Conservation (phyloP, 2,888 invertebrate genomes). For the Drosophila nigricruria region DNA sequence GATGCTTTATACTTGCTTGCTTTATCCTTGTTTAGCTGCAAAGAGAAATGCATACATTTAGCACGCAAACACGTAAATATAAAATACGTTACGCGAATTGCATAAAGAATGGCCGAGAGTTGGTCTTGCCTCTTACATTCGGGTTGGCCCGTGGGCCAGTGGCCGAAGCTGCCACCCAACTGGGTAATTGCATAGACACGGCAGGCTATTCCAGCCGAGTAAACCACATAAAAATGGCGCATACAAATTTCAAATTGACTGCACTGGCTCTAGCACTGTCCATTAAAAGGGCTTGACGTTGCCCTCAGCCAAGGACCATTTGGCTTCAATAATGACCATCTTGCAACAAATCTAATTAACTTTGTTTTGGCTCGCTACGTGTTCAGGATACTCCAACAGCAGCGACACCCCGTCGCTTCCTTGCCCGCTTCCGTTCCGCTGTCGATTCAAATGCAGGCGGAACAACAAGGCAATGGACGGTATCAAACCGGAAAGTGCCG, state of each 20-base stretch:
- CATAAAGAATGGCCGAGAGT: slow-evolving; percentile 28
- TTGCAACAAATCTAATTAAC: slow-evolving; percentile 79
- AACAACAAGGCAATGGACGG: slow-evolving; percentile 19
- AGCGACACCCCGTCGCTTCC: neutral
- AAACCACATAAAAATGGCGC: slow-evolving; percentile 58
- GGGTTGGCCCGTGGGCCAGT: neutral
- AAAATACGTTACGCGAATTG: slow-evolving; percentile 39
- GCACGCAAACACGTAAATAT: slow-evolving; percentile 40
- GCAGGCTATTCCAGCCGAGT: slow-evolving; percentile 61
- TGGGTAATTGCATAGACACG: slow-evolving; percentile 45
- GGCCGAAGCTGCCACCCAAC: slow-evolving; percentile 7
- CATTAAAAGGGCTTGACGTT: slow-evolving; percentile 46
- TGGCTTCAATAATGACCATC: slow-evolving; percentile 70
- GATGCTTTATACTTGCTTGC: neutral
- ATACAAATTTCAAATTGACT: slow-evolving; percentile 62
- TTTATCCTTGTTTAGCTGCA: slow-evolving; percentile 39
- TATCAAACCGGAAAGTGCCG: slow-evolving; percentile 60
- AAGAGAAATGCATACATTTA: slow-evolving; percentile 51
- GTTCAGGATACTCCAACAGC: slow-evolving; percentile 49
- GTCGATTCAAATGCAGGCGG: slow-evolving; percentile 19
- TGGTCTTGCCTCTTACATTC: slow-evolving; percentile 3
- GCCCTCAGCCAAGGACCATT: slow-evolving; percentile 39
- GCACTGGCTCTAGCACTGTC: slow-evolving; percentile 50
- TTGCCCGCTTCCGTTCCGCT: neutral
- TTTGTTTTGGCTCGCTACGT: slow-evolving; percentile 73